These are phyloP conservation scores for Sicus ferrugineus DNA, from an alignment of 2,888 invertebrate genomes.

Conservation along the genomic window DNA sequence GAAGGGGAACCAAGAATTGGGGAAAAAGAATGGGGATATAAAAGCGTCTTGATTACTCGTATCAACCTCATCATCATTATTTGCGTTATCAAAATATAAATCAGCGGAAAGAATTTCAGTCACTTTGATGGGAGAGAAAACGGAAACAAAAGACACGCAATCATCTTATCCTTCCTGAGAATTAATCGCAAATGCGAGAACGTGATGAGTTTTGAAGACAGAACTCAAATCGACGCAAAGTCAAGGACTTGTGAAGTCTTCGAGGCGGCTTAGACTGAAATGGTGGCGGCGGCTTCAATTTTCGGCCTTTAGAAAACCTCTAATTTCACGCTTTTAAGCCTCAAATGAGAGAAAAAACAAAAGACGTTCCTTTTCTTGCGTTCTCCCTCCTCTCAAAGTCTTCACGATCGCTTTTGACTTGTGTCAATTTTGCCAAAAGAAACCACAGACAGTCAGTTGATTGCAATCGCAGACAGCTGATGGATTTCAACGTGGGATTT, in stretches of 20 bases:
- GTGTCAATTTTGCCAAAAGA: background rate
- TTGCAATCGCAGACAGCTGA: too few relatives aligned
- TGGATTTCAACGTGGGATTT: too few relatives aligned
- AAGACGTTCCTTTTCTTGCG: background rate
- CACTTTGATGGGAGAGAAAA: background rate
- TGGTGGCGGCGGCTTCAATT: too few relatives aligned
- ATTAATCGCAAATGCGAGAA: conserved; percentile 13
- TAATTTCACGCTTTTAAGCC: too few relatives aligned
- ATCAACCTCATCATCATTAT: background rate
- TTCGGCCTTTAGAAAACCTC: too few relatives aligned
- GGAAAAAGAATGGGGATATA: background rate
- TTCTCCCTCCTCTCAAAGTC: background rate
- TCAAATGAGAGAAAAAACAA: too few relatives aligned
- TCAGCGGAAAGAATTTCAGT: background rate
- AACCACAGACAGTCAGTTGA: too few relatives aligned
- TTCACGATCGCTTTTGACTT: background rate
- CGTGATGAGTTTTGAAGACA: conserved; percentile 13
- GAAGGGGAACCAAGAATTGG: background rate
- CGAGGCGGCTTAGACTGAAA: background rate
- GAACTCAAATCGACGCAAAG: background rate
- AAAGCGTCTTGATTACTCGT: background rate
- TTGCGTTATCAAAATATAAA: background rate
- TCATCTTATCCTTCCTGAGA: background rate
- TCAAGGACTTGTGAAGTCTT: background rate
- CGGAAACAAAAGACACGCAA: background rate